phyloP scores from a whole-genome alignment of 1,140 invertebrate genomes.

The Amphibalanus amphitrite region DNA sequence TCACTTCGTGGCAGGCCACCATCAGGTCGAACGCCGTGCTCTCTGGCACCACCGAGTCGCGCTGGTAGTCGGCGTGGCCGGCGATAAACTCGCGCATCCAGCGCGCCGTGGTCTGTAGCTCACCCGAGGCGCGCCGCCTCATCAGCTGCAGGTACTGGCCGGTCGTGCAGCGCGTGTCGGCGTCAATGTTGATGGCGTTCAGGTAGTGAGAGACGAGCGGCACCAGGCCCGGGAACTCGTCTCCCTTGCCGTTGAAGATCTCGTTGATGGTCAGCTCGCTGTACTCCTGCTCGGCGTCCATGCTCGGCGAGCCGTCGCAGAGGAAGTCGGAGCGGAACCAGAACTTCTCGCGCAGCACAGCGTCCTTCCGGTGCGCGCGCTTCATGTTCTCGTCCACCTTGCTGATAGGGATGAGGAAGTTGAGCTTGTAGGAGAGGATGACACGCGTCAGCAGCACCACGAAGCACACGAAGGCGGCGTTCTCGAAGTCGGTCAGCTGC shows the following conservation, averaged over 20 bases:
- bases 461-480: slow-evolving; percentile 97
- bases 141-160: slow-evolving; percentile 93
- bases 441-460: slow-evolving; percentile 90
- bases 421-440: slow-evolving; percentile 88
- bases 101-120: slow-evolving; percentile 64
- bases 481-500: slow-evolving; percentile 98
- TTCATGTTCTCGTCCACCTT: slow-evolving; percentile 98
- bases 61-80: slow-evolving; percentile 69
- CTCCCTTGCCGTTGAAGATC: slow-evolving; percentile 92
- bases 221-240: slow-evolving; percentile 83
- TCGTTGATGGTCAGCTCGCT: slow-evolving; percentile 76
- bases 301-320: background rate
- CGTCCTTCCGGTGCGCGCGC: slow-evolving; percentile 76
- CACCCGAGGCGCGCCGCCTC: slow-evolving; percentile 65
- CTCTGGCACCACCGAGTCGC: slow-evolving; percentile 78
- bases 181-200: slow-evolving; percentile 82
- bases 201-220: slow-evolving; percentile 86
- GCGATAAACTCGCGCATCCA: slow-evolving; percentile 86
- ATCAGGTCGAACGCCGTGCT: slow-evolving; percentile 86
- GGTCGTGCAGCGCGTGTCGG: slow-evolving; percentile 90
- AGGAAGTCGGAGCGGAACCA: slow-evolving; percentile 76
- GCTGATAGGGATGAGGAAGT: slow-evolving; percentile 94
- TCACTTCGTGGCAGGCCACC: slow-evolving; percentile 50
- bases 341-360: slow-evolving; percentile 62
- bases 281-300: slow-evolving; percentile 33